Evolutionary conservation across 2,888 invertebrate genomes (phyloP).

Genomic region (Diarsia mendica): DNA sequence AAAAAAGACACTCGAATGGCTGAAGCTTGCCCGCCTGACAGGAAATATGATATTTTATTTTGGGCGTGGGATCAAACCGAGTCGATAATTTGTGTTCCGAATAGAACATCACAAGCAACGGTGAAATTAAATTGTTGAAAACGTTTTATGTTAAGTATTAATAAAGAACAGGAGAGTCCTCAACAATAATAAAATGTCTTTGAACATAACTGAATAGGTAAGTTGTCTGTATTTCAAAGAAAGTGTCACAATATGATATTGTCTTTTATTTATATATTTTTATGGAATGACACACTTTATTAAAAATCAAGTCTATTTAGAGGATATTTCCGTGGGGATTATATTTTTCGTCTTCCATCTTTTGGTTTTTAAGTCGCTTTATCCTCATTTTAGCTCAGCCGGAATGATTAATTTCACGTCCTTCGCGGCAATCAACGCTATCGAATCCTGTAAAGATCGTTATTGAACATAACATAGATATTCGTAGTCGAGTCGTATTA

Average conservation of each 20-base stretch:
- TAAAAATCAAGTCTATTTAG: slow-evolving; percentile 39
- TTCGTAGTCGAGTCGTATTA: slow-evolving; percentile 18
- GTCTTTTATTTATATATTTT: slow-evolving; percentile 56
- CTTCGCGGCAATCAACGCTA: not conserved
- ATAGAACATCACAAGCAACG: slow-evolving; percentile 85
- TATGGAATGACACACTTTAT: slow-evolving; percentile 47
- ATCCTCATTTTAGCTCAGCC: slow-evolving; percentile 14
- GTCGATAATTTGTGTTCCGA: slow-evolving; percentile 89
- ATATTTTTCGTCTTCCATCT: slow-evolving; percentile 21
- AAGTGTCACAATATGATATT: slow-evolving; percentile 64
- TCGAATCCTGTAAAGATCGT: not conserved
- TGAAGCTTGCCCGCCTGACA: slow-evolving; percentile 88
- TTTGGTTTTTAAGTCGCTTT: slow-evolving; percentile 19
- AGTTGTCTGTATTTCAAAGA: slow-evolving; percentile 71
- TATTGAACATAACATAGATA: slow-evolving; percentile 2
- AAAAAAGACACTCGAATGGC: slow-evolving; percentile 85
- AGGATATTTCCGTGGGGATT: slow-evolving; percentile 17
- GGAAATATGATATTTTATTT: slow-evolving; percentile 91
- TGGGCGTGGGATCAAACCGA: slow-evolving; percentile 90
- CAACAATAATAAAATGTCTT: slow-evolving; percentile 76
- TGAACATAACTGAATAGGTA: slow-evolving; percentile 68
- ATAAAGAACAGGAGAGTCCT: slow-evolving; percentile 74
- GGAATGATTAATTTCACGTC: not conserved
- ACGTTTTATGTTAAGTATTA: slow-evolving; percentile 81
- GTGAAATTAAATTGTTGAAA: slow-evolving; percentile 85